Conservation (phyloP, 2,888 invertebrate species). For the Trachelus stipa region DNA sequence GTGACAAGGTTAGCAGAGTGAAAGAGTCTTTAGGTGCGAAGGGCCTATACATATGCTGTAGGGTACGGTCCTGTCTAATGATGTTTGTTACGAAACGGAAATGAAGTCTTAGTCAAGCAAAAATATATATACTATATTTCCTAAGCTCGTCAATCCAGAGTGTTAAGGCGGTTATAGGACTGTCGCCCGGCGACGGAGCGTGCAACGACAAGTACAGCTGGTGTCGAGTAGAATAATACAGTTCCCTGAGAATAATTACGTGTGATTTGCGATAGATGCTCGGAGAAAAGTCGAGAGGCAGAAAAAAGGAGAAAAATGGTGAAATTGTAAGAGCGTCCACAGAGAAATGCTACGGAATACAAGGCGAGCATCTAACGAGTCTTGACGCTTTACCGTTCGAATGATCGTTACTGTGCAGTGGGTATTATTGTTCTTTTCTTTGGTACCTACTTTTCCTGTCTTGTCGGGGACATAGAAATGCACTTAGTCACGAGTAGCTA, state of each 20-base stretch:
- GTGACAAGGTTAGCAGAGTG: not conserved
- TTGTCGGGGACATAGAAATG: not conserved
- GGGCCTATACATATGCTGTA: not conserved
- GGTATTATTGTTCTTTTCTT: not conserved
- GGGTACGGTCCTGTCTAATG: not conserved
- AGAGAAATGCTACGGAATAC: not conserved
- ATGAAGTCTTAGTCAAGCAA: constrained; percentile 17
- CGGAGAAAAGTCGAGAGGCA: not conserved
- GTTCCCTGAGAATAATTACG: constrained; percentile 25
- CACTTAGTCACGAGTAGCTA: not conserved
- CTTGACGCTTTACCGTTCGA: not conserved
- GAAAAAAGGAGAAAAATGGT: not conserved
- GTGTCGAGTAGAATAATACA: not conserved
- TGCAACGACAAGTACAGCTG: not conserved
- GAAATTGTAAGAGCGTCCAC: not conserved
- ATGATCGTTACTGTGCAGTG: not conserved
- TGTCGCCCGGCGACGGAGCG: constrained; percentile 1
- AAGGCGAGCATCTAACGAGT: not conserved
- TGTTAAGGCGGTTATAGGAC: not conserved
- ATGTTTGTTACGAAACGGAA: constrained; percentile 19
- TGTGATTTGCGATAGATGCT: constrained; percentile 10
- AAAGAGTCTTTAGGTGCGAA: not conserved
- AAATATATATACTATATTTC: constrained; percentile 4
- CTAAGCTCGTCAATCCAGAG: constrained; percentile 6
- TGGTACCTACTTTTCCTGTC: not conserved